A percentile compares a stretch with the other conserved stretches of the same genome.
phyloP scores from a whole-genome alignment of 1,140 invertebrate genomes.

The Stegodyphus dumicola region DNA sequence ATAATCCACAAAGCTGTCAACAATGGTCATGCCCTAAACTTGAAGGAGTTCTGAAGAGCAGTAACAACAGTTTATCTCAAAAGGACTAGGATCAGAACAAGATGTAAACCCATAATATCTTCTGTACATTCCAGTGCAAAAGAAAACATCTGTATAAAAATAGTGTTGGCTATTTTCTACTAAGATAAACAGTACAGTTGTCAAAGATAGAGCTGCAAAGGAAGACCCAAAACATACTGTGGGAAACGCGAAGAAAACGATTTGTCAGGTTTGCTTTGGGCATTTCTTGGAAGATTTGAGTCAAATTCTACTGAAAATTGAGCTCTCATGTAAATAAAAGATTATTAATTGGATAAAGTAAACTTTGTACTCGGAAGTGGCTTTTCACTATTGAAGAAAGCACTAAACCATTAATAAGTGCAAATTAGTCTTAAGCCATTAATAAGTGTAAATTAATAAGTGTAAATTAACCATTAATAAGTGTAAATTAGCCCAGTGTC shows the following conservation, averaged over 20 bases:
- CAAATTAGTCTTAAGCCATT: not conserved
- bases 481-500: not conserved
- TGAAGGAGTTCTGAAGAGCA: not conserved
- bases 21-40: not conserved
- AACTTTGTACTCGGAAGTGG: not conserved
- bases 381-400: not conserved
- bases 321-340: not conserved
- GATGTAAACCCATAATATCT: not conserved
- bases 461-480: not conserved
- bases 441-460: not conserved
- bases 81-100: not conserved
- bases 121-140: constrained; percentile 7
- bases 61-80: constrained; percentile 3
- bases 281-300: not conserved
- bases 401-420: not conserved
- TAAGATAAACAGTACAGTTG: not conserved
- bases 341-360: not conserved
- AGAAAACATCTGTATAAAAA: not conserved
- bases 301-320: not conserved
- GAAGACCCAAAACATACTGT: not conserved
- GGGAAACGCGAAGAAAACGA: not conserved
- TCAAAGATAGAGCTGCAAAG: not conserved
- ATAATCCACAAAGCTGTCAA: not conserved
- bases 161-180: not conserved
- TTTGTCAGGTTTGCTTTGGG: not conserved